Conservation (phyloP, 2,888 invertebrate genomes). For the Dioctria linearis region DNA sequence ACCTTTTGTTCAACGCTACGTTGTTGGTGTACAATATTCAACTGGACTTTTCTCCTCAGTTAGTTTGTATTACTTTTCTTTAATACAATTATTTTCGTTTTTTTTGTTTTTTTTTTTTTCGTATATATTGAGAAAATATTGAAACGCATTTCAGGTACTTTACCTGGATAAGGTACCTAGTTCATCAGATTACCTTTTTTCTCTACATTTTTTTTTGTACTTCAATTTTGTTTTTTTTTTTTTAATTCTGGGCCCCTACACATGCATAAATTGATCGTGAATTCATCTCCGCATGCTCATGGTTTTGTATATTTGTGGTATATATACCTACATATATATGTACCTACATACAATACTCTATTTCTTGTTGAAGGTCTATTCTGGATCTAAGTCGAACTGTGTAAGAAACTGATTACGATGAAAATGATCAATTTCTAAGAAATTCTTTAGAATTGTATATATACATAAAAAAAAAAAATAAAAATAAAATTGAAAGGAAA, state of each 20-base stretch:
- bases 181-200: background rate
- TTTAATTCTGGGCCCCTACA: background rate
- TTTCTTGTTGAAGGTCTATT: background rate
- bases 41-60: background rate
- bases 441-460: background rate
- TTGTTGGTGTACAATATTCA: background rate
- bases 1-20: background rate
- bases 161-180: background rate
- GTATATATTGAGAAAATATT: background rate
- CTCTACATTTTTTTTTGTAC: too few relatives aligned
- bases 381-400: too few relatives aligned
- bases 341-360: too few relatives aligned
- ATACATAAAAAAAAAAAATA: background rate
- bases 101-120: too few relatives aligned
- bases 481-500: background rate
- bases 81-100: too few relatives aligned
- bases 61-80: too few relatives aligned
- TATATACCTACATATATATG: too few relatives aligned
- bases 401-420: background rate
- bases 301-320: background rate
- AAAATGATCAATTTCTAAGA: background rate
- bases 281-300: background rate
- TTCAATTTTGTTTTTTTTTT: background rate
- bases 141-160: conserved; percentile 1
- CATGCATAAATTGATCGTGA: background rate